A percentile compares a stretch with the other conserved stretches of the same genome.
Conservation (phyloP, 2,888 invertebrate genomes). For the Agrochola lota region DNA sequence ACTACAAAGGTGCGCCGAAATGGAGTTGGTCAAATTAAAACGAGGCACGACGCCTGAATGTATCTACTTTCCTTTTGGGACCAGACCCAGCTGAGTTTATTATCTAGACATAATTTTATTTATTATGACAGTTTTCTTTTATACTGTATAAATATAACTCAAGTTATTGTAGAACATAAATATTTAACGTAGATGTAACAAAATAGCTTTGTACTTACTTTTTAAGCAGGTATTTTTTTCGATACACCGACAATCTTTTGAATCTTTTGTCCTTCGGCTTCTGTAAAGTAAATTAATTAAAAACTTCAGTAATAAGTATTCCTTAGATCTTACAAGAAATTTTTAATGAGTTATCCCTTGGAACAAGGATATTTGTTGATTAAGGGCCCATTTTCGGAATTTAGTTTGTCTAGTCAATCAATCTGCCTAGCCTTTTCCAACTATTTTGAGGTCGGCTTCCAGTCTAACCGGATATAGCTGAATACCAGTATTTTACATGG, state of each 20-base stretch:
- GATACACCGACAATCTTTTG: slow-evolving; percentile 41
- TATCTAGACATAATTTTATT: slow-evolving; percentile 62
- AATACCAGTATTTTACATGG: too few species aligned
- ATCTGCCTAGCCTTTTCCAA: too few species aligned
- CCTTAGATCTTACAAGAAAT: slow-evolving; percentile 35
- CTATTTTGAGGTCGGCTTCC: too few species aligned
- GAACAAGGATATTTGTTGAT: slow-evolving; percentile 33
- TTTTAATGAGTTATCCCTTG: slow-evolving; percentile 29
- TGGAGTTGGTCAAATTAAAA: slow-evolving; percentile 70
- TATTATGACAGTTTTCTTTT: slow-evolving; percentile 60
- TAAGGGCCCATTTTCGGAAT: neutral
- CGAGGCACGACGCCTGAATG: slow-evolving; percentile 57
- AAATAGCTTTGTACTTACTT: slow-evolving; percentile 41
- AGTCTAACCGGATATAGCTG: too few species aligned
- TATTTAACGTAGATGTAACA: slow-evolving; percentile 46
- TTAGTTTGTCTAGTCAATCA: slow-evolving; percentile 1
- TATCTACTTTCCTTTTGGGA: slow-evolving; percentile 63
- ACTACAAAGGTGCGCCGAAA: slow-evolving; percentile 65
- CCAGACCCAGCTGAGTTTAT: slow-evolving; percentile 66
- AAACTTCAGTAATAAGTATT: slow-evolving; percentile 52
- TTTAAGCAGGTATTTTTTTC: slow-evolving; percentile 18
- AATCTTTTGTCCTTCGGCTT: slow-evolving; percentile 48
- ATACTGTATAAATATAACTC: slow-evolving; percentile 15
- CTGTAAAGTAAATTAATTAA: slow-evolving; percentile 58
- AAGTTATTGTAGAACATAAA: slow-evolving; percentile 21